Conservation (phyloP, 2,888 invertebrate species). For the Clivina fossor region DNA sequence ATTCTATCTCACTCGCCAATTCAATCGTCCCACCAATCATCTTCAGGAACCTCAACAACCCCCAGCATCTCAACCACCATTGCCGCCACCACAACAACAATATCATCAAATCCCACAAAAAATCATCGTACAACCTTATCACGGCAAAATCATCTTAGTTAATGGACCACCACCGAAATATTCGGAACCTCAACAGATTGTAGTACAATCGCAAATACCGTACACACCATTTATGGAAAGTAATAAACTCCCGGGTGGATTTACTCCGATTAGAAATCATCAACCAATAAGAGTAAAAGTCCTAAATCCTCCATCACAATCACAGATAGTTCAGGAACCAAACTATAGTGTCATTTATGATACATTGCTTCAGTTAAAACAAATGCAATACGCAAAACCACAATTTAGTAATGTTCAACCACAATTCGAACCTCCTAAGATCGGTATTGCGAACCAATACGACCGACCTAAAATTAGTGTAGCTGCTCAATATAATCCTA, state of each 20-base stretch:
- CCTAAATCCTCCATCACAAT: slow-evolving; percentile 9
- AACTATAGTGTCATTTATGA: slow-evolving; percentile 51
- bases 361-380: slow-evolving; percentile 50
- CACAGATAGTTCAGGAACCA: slow-evolving; percentile 41
- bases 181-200: slow-evolving; percentile 9
- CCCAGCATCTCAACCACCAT: slow-evolving; percentile 27
- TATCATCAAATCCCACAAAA: slow-evolving; percentile 32
- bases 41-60: slow-evolving; percentile 21
- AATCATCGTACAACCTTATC: slow-evolving; percentile 37
- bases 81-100: slow-evolving; percentile 28
- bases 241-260: slow-evolving; percentile 59
- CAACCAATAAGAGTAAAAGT: slow-evolving; percentile 29
- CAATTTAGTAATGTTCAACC: too few relatives aligned
- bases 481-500: slow-evolving; percentile 23
- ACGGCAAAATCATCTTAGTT: slow-evolving; percentile 39
- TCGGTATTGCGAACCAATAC: slow-evolving; percentile 16
- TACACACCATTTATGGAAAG: slow-evolving; percentile 58
- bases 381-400: slow-evolving; percentile 39
- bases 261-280: slow-evolving; percentile 53
- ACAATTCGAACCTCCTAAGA: slow-evolving; percentile 34
- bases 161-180: slow-evolving; percentile 32
- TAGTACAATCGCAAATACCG: slow-evolving; percentile 47
- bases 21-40: slow-evolving; percentile 48
- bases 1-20: slow-evolving; percentile 66
- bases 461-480: slow-evolving; percentile 22